Conservation (phyloP, 1,140 invertebrate species). For the Euglossa dilemma region DNA sequence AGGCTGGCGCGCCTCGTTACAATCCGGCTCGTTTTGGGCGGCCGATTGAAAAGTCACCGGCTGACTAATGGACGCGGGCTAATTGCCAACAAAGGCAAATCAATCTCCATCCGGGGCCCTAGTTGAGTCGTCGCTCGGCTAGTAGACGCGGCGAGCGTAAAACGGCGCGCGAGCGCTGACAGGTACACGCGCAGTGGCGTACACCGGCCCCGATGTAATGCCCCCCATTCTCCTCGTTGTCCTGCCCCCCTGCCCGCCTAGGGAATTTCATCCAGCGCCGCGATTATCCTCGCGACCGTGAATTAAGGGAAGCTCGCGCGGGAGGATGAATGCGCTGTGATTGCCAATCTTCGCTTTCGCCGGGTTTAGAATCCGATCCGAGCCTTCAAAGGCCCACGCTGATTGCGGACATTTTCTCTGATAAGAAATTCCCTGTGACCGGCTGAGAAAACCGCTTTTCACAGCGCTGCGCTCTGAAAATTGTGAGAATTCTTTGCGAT, state of each 20-base stretch:
- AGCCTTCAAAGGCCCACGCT: not conserved
- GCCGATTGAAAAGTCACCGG: conserved; percentile 76
- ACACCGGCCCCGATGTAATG: not conserved
- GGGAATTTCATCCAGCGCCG: not conserved
- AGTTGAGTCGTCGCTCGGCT: conserved; percentile 71
- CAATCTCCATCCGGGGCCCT: conserved; percentile 70
- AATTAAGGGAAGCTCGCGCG: not conserved
- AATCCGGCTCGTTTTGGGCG: conserved; percentile 69
- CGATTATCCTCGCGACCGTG: too few relatives aligned
- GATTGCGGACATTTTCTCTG: not conserved
- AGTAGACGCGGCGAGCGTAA: conserved; percentile 60
- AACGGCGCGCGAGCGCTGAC: conserved; percentile 66
- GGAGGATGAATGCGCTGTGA: not conserved
- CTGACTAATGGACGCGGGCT: conserved; percentile 74
- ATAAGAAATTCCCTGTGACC: too few relatives aligned
- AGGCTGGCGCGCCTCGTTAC: conserved; percentile 61
- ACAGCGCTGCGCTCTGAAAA: not conserved
- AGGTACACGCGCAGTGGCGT: conserved; percentile 59
- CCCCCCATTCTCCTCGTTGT: not conserved
- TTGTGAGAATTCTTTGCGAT: too few relatives aligned
- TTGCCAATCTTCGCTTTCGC: not conserved
- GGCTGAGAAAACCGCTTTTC: not conserved
- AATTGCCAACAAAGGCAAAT: conserved; percentile 77
- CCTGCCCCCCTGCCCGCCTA: not conserved
- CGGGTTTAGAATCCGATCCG: not conserved